Evolutionary conservation across 2,113 vertebrate species (phyloP), one percentile per base, ranked within the genome.

Genomic region (Thryonomys swinderianus): DNA sequence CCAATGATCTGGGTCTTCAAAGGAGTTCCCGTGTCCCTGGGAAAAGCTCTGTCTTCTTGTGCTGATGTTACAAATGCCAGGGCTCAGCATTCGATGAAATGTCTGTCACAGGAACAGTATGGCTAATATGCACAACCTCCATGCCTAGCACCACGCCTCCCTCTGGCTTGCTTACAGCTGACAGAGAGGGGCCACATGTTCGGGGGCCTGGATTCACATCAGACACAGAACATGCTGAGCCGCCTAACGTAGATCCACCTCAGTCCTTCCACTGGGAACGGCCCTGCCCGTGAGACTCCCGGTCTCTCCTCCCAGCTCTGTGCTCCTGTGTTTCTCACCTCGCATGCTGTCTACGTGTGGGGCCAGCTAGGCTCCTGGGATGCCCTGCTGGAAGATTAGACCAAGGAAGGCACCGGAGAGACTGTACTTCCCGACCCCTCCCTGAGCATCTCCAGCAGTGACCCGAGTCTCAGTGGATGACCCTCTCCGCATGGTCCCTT

Each of bases 391-490:
- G 42, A 55, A 81, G 61, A 48, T 5, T 2, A 37, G 32, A 14
- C 17, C 32, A 32, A 25, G 0, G 55, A 30, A 57, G 25, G 25
- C 71, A 79, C 45, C 64, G 48, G 1, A 2, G 1, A 30, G 18
- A 32, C 2, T 2, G 0, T 0, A 20, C 3, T 23, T 45, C 12
- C 9, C 25, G 32, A 1, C 7, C 27, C 11, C 30, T 48, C 40
- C 27, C 51, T 73, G 23, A 30, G 48, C 3, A 27, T 37, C 61
- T 59, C 37, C 32, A 12, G 32, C 27, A 17, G 7, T 0, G 53
- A 57, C 42, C 48, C 17, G 14, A 23, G 61, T 40, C 20, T 23
- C 34, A 30, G 4, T 0, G 45, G 21, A 11, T 13, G 32, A 4
- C 11, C 25, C n/a, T 51, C 14, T 21, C 53, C 73, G 45, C 64